These are phyloP conservation scores for Heterohyrax brucei DNA, from an alignment of 2,797 vertebrate species.

Conservation along the genomic window DNA sequence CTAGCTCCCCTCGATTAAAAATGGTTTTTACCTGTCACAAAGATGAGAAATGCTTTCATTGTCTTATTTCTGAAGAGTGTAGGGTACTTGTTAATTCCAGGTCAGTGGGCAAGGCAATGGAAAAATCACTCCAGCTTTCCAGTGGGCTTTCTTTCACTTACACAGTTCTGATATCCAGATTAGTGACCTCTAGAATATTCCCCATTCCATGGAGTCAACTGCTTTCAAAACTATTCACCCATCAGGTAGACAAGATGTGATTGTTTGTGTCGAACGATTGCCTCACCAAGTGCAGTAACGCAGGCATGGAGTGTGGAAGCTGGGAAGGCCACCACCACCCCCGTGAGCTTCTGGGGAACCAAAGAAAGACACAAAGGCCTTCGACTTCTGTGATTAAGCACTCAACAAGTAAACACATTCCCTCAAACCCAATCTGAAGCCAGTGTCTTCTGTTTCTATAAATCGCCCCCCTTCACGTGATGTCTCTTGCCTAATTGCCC, in stretches of 20 bases:
- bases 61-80: background rate
- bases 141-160: background rate
- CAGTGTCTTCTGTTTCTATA: background rate
- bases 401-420: background rate
- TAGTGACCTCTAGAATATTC: background rate
- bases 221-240: background rate
- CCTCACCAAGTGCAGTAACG: background rate
- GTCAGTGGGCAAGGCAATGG: background rate
- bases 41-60: background rate
- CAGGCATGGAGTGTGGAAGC: fast-evolving
- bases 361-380: background rate
- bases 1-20: background rate
- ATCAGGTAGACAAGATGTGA: background rate
- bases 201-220: background rate
- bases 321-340: background rate
- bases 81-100: background rate
- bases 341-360: background rate
- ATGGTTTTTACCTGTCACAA: background rate
- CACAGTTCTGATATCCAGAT: background rate
- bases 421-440: background rate
- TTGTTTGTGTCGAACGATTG: background rate
- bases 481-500: slow-evolving; percentile 87
- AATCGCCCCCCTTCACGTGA: slow-evolving; percentile 72
- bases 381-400: background rate
- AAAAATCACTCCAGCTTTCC: background rate